phyloP scores from a whole-genome alignment of 2,113 vertebrate genomes.

The Lucifuga dentata region DNA sequence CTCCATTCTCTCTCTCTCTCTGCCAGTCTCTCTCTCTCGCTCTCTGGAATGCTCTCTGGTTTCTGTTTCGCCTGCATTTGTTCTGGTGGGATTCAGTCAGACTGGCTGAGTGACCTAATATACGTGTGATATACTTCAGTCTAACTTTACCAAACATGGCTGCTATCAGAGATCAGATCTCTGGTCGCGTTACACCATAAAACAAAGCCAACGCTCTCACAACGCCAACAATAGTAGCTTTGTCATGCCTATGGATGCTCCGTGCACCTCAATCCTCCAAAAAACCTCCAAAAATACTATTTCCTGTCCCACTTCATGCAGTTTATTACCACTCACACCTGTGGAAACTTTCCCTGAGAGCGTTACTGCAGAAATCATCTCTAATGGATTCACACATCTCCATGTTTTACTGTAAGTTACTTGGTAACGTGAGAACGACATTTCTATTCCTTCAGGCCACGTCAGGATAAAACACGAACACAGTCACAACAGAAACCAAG shows the following conservation, averaged over 20 bases:
- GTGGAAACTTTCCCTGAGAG: too few relatives aligned
- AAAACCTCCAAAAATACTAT: slow-evolving; percentile 55
- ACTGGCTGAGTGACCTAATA: slow-evolving; percentile 69
- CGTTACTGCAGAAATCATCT: too few relatives aligned
- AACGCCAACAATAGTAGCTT: slow-evolving; percentile 70
- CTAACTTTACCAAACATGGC: slow-evolving; percentile 77
- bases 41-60: slow-evolving; percentile 59
- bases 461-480: slow-evolving; percentile 5
- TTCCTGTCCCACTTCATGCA: slow-evolving; percentile 8
- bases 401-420: too few relatives aligned
- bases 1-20: slow-evolving; percentile 16
- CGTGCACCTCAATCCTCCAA: slow-evolving; percentile 52
- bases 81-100: slow-evolving; percentile 56
- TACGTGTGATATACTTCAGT: slow-evolving; percentile 71
- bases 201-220: slow-evolving; percentile 81
- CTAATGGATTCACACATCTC: background rate
- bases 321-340: too few relatives aligned
- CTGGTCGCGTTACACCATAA: slow-evolving; percentile 81
- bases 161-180: slow-evolving; percentile 74
- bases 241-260: slow-evolving; percentile 61
- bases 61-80: slow-evolving; percentile 64
- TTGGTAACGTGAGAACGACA: slow-evolving; percentile 14
- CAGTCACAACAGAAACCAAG: too few relatives aligned
- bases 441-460: slow-evolving; percentile 1
- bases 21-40: too few relatives aligned